Base-by-base conservation (phyloP, 2,888 invertebrate species). In the Polylopha cassiicola region DNA sequence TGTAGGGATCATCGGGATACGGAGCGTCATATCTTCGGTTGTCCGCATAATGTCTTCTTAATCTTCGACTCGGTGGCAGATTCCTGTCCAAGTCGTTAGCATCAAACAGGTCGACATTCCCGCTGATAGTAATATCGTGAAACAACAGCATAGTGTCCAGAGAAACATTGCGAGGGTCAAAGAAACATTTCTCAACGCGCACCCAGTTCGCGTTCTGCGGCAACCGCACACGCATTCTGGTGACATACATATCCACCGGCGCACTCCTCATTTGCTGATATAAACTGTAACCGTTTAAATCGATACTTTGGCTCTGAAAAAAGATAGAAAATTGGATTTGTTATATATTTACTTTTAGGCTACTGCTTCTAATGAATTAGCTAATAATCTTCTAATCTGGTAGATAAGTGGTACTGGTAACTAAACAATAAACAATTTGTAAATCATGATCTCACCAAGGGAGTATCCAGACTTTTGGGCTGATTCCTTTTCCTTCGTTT, bases 111-210 rank as follows among this genome's bases (percentile, higher is more conserved):
- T 92, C 91, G 0, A 94, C 91, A 53, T 89, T 88, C 0, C 94
- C 94, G 44, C 92, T 92, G 31, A 94, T 92, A 1, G 93, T 92
- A 22, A 95, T 73, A 60, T 94, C 94, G 53, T 92, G 91, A 73
- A 95, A 93, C 6, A 92, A 79, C 0, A 95, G 82, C 61, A 92
- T 89, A 1, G 93, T 93, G 51, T 92, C 92, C 4, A 94, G 77
- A 6, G 92, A 92, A 3, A 90, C 88, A 62, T 91, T 93, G 47
- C 87, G 81, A 0, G 92, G 92, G 58, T 92, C 91, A 67, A 90
- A 95, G 50, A 90, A 87, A 63, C 94, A 94, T 61, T 89, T 89
- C 49, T 94, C 93, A 0, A 94, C 91, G 47, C 89, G 86, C 7
- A 92, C 91, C 91, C 92, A 92, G 61, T 86, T 80, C 60, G 84